Conservation (phyloP, 2,888 invertebrate genomes). For the Parelbella ahira region DNA sequence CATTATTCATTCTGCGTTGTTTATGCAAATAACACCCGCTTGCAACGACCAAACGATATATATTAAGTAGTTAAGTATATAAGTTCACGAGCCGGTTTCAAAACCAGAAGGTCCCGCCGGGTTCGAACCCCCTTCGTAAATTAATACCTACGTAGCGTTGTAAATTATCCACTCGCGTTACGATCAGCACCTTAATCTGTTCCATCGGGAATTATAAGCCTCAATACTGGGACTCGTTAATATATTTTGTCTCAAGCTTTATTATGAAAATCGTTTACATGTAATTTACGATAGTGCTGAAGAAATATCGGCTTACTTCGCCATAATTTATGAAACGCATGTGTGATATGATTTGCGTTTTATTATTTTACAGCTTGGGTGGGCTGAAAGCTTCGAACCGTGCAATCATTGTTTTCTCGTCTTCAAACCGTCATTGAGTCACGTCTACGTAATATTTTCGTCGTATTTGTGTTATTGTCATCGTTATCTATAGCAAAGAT, state of each 20-base stretch:
- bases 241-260: conserved; percentile 59
- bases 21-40: no score
- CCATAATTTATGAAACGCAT: conserved; percentile 61
- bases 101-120: conserved; percentile 25
- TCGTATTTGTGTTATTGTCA: no score
- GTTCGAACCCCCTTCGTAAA: conserved; percentile 48
- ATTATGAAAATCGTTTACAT: conserved; percentile 60
- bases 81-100: conserved; percentile 1
- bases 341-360: conserved; percentile 46
- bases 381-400: conserved; percentile 46
- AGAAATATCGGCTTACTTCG: conserved; percentile 58
- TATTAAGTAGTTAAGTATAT: no score
- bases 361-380: conserved; percentile 60
- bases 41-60: no score
- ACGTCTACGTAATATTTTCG: no score
- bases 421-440: no score
- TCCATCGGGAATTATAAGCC: conserved; percentile 18
- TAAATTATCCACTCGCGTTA: conserved; percentile 61
- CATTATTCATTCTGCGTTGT: no score
- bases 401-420: no score
- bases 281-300: conserved; percentile 52
- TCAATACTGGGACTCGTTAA: conserved; percentile 37
- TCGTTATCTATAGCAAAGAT: no score
- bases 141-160: conserved; percentile 50
- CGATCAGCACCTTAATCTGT: conserved; percentile 34